Conservation (phyloP, 2,888 invertebrate species). For the Apodemia mormo region DNA sequence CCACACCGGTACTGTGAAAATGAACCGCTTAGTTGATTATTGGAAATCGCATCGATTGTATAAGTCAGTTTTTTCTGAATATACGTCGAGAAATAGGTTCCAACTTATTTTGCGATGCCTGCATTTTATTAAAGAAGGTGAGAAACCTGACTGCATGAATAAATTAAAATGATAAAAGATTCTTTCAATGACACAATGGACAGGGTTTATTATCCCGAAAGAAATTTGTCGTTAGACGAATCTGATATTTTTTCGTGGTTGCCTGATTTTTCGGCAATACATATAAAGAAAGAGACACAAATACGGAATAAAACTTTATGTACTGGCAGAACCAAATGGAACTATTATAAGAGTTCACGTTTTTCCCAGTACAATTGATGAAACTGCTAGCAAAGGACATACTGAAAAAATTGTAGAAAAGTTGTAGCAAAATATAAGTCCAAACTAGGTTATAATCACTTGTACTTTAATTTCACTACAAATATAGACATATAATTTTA, state of each 20-base stretch:
- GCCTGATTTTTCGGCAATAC: neutral
- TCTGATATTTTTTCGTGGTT: neutral
- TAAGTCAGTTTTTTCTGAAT: neutral
- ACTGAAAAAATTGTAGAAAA: neutral
- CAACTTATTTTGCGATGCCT: constrained; percentile 3
- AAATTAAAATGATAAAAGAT: neutral
- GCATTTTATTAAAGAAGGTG: neutral
- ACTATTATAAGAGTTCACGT: neutral
- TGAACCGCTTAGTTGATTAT: neutral
- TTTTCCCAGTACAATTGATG: neutral
- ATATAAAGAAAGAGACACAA: neutral
- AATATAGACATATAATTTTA: too few relatives aligned
- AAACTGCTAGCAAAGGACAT: neutral
- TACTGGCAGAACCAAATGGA: neutral
- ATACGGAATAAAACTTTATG: neutral
- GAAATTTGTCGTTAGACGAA: neutral
- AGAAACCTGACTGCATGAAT: neutral
- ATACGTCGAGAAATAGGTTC: neutral
- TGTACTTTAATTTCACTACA: too few relatives aligned
- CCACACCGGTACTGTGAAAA: neutral
- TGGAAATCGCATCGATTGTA: neutral
- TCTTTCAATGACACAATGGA: neutral
- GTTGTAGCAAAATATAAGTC: too few relatives aligned
- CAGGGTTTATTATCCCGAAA: neutral
- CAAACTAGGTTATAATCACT: too few relatives aligned